phyloP scores from a whole-genome alignment of 64 coral and sea anemone species.

The Montipora capricornis region DNA sequence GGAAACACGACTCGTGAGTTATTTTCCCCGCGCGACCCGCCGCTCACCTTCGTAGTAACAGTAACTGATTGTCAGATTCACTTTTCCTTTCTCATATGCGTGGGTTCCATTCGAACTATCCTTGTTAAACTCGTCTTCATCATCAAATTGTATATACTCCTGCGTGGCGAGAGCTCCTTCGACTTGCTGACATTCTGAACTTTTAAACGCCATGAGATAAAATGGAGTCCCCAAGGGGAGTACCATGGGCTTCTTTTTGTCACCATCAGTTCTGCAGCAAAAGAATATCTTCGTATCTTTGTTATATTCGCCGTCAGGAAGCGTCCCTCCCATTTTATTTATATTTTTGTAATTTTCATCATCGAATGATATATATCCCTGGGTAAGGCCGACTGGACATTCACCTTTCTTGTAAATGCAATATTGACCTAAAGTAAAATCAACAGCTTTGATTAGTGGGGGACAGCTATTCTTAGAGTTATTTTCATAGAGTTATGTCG shows the following conservation, averaged over 20 bases:
- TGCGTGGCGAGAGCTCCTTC: constrained; percentile 36
- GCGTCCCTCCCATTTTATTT: constrained; percentile 21
- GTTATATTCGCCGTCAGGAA: constrained; percentile 32
- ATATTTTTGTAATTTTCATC: constrained; percentile 55
- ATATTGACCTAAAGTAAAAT: constrained; percentile 54
- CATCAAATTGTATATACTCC: constrained; percentile 74
- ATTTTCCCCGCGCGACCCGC: not conserved
- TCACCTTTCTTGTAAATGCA: constrained; percentile 61
- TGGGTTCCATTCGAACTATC: not conserved
- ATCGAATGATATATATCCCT: constrained; percentile 51
- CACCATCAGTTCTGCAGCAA: constrained; percentile 64
- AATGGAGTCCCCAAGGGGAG: constrained; percentile 34
- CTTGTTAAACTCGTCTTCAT: constrained; percentile 6
- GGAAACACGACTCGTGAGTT: not conserved
- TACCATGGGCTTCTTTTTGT: constrained; percentile 23
- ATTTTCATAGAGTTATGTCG: too few species aligned
- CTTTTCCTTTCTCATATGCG: not conserved
- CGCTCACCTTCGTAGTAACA: constrained; percentile 36
- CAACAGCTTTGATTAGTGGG: not conserved
- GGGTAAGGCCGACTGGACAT: constrained; percentile 40
- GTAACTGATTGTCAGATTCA: not conserved
- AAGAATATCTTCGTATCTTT: constrained; percentile 32
- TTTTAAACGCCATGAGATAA: constrained; percentile 62
- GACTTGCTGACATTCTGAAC: constrained; percentile 51
- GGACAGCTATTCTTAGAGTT: too few species aligned